Evolutionary conservation across 2,113 vertebrate species (phyloP).

Genomic region (Brienomyrus brachyistius): DNA sequence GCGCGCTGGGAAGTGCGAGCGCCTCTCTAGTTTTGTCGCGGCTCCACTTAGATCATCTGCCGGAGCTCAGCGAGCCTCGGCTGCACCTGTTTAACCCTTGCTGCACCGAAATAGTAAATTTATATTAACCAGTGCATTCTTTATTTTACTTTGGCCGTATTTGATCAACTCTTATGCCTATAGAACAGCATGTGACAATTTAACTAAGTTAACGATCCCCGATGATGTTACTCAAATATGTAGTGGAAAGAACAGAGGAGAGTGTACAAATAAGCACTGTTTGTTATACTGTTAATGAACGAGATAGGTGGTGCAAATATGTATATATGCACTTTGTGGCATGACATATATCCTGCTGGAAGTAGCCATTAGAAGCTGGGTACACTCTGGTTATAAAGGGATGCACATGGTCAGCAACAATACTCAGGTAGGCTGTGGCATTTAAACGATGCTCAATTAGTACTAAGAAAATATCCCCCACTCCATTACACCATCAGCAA

Average conservation of each 20-base stretch:
- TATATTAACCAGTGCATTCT: background rate
- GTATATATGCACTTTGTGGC: background rate
- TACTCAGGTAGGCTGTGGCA: background rate
- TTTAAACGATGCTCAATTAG: background rate
- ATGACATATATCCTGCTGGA: background rate
- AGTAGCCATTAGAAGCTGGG: background rate
- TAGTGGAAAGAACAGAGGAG: background rate
- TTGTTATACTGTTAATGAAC: background rate
- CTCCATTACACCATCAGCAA: background rate
- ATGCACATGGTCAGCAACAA: background rate
- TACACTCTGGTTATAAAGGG: background rate
- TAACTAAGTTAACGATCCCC: background rate
- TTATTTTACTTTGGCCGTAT: background rate
- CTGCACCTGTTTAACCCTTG: slow-evolving; percentile 22
- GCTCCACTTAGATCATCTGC: background rate
- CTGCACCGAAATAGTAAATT: background rate
- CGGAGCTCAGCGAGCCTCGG: background rate
- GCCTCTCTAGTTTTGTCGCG: background rate
- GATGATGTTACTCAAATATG: background rate
- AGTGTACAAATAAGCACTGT: background rate
- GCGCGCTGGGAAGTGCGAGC: background rate
- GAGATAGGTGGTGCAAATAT: background rate
- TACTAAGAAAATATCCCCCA: background rate
- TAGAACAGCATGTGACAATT: background rate
- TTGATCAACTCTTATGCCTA: background rate